Evolutionary conservation across 2,797 vertebrate genomes (phyloP), one percentile per base, ranked within the genome.

Genomic region (Malacoctenus gilli): DNA sequence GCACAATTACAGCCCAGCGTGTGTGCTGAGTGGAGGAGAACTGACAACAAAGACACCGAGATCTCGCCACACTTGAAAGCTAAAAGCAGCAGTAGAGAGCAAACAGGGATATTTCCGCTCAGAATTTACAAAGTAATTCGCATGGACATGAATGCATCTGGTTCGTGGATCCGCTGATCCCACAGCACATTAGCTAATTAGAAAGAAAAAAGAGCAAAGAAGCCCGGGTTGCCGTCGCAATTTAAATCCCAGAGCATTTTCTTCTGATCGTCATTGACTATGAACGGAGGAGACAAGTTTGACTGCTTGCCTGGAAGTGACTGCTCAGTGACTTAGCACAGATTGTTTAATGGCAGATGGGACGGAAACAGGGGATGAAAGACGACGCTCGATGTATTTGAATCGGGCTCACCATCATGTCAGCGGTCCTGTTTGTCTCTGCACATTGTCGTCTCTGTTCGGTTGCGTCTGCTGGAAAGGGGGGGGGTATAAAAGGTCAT

Each of bases 401-500:
- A 39, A 50, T 65, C 23, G 4, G 60, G 71, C 64, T 83, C 28
- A 83, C 75, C 75, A 76, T 79, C 74, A 38, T 62, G 78, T 65
- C 4, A 3, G 57, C 68, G 55, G 35, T 42, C 54, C 47, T 60
- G 40, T 18, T 65, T 67, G 51, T 48, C 68, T 31, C 40, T 58
- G 43, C 58, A 22, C 12, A 20, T 23, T 59, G 56, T 70, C 59
- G 43, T 62, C 50, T 68, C n/a, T n/a, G n/a, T 59, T 72, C 30
- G 49, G 47, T 53, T 58, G 54, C 63, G 59, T 48, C 53, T 60
- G 56, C 59, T 55, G 49, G 73, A 64, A 36, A 47, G 10, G 34
- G 75, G n/a, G 39, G 68, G 70, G 71, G 66, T 87, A 83, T 51
- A 65, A 80, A 53, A 71, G 18, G 78, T 51, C 49, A 49, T 46